Evolutionary conservation across 2,113 vertebrate genomes (phyloP).

Genomic region (Drymodes brunneopygia): DNA sequence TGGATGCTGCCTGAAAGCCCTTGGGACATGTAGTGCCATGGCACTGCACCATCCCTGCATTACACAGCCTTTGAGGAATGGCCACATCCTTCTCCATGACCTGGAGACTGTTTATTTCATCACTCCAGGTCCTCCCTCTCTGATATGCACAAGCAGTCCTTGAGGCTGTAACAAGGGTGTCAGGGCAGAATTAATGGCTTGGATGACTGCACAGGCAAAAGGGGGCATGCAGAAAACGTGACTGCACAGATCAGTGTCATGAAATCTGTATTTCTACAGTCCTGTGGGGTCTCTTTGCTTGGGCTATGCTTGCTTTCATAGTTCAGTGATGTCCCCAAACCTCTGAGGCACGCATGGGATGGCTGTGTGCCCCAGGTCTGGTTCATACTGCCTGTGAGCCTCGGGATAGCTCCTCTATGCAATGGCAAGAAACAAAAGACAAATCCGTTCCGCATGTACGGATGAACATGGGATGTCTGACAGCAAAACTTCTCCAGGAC

Average conservation of each 20-base stretch:
- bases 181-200: background rate
- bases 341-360: background rate
- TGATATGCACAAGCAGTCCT: background rate
- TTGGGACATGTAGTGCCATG: background rate
- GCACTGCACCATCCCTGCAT: background rate
- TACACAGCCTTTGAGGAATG: background rate
- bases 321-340: background rate
- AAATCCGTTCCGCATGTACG: accelerated
- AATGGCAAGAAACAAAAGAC: background rate
- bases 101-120: background rate
- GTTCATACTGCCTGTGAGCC: background rate
- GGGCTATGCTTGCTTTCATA: accelerated
- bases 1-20: background rate
- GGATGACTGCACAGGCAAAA: background rate
- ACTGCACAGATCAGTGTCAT: background rate
- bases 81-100: background rate
- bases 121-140: background rate
- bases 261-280: background rate
- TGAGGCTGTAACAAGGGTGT: background rate
- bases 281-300: background rate
- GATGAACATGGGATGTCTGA: background rate
- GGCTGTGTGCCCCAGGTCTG: background rate
- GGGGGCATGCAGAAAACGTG: background rate
- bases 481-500: background rate
- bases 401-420: background rate